Conservation (phyloP, 2,888 invertebrate genomes). For the Sericinus montela region DNA sequence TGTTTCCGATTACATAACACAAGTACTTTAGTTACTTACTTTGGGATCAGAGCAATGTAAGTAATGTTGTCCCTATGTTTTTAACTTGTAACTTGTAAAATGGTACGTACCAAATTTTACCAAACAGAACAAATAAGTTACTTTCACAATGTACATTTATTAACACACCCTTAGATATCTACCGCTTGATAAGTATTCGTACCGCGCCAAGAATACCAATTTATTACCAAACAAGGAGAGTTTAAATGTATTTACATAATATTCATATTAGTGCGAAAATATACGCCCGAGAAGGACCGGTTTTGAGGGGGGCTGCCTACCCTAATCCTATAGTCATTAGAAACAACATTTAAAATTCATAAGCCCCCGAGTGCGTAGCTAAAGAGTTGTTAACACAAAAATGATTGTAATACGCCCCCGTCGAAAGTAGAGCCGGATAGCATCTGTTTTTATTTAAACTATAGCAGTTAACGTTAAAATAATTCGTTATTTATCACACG, state of each 20-base stretch:
- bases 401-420: constrained; percentile 52
- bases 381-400: constrained; percentile 74
- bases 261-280: constrained; percentile 63
- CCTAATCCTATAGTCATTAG: constrained; percentile 58
- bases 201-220: constrained; percentile 43
- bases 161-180: constrained; percentile 11
- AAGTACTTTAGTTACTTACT: too few relatives aligned
- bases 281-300: constrained; percentile 37
- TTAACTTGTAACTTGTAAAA: too few relatives aligned
- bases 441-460: constrained; percentile 15
- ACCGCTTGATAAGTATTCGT: constrained; percentile 33
- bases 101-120: constrained; percentile 5
- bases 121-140: constrained; percentile 7
- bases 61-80: too few relatives aligned
- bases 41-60: too few relatives aligned
- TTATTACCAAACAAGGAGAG: constrained; percentile 29
- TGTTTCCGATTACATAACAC: too few relatives aligned
- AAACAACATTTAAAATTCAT: constrained; percentile 61
- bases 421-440: constrained; percentile 14
- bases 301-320: constrained; percentile 25
- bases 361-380: constrained; percentile 40
- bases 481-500: too few relatives aligned
- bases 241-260: constrained; percentile 52
- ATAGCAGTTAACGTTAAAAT: background rate
- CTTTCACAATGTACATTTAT: constrained; percentile 16